Evolutionary conservation across 2,888 invertebrate species (phyloP).

Genomic region (Mycalesis mineus): DNA sequence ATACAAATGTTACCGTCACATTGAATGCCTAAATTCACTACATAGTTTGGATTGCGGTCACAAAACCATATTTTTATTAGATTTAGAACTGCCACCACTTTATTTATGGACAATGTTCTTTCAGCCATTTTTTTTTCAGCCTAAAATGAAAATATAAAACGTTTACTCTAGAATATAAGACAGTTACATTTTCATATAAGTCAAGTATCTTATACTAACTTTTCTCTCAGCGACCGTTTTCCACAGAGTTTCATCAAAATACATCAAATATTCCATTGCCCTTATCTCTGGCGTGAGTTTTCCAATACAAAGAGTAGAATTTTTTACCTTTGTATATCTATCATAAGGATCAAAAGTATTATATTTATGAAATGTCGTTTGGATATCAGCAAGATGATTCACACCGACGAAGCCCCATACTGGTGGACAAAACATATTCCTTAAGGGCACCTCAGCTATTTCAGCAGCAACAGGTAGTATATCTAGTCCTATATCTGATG

Average conservation of each 20-base stretch:
- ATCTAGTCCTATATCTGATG: slow-evolving; percentile 76
- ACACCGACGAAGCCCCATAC: slow-evolving; percentile 81
- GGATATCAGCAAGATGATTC: slow-evolving; percentile 75
- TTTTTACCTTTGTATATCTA: slow-evolving; percentile 66
- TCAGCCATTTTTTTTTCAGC: slow-evolving; percentile 38
- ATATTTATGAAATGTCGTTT: slow-evolving; percentile 73
- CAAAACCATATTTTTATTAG: slow-evolving; percentile 74
- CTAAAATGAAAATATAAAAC: background rate
- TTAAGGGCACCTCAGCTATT: slow-evolving; percentile 62
- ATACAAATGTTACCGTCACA: slow-evolving; percentile 65
- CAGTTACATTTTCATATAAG: too few relatives aligned
- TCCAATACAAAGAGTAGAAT: slow-evolving; percentile 73
- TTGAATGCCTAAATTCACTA: slow-evolving; percentile 73
- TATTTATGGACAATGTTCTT: slow-evolving; percentile 39
- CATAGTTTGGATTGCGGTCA: slow-evolving; percentile 49
- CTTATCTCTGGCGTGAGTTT: slow-evolving; percentile 71
- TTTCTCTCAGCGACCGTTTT: slow-evolving; percentile 50
- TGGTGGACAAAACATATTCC: slow-evolving; percentile 77
- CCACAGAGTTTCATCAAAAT: slow-evolving; percentile 61
- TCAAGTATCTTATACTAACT: too few relatives aligned
- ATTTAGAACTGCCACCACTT: slow-evolving; percentile 61
- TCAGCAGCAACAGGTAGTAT: slow-evolving; percentile 58
- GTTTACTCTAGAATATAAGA: too few relatives aligned
- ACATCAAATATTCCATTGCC: slow-evolving; percentile 70
- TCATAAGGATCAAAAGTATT: slow-evolving; percentile 70